phyloP scores from a whole-genome alignment of 1,140 invertebrate genomes.

The Caenorhabditis remanei region DNA sequence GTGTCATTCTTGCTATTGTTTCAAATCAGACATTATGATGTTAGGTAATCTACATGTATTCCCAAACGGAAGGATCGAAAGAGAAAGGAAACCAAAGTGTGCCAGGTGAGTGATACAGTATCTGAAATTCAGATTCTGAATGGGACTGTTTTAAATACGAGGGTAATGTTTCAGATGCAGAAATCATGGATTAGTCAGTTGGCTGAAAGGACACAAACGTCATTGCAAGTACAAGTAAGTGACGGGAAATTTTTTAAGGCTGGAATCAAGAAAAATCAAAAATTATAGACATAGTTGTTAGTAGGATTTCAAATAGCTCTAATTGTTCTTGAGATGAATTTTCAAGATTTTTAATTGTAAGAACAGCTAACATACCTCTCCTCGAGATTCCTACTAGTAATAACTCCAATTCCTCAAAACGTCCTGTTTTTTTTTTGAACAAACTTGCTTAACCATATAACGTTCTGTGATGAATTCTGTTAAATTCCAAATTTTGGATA shows the following conservation, averaged over 20 bases:
- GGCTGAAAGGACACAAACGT: slow-evolving; percentile 90
- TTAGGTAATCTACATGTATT: slow-evolving; percentile 44
- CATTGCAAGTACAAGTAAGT: slow-evolving; percentile 82
- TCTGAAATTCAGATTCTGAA: neutral
- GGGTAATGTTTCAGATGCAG: slow-evolving; percentile 81
- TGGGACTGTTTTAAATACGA: neutral
- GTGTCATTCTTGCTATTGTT: neutral
- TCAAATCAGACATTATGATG: neutral
- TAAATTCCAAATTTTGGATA: too few relatives aligned
- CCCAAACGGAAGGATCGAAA: slow-evolving; percentile 54
- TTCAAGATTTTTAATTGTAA: too few relatives aligned
- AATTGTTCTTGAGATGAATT: too few relatives aligned
- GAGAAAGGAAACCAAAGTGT: slow-evolving; percentile 83
- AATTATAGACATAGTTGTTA: too few relatives aligned
- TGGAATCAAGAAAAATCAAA: too few relatives aligned
- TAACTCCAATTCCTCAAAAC: too few relatives aligned
- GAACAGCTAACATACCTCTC: too few relatives aligned
- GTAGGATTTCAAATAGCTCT: too few relatives aligned
- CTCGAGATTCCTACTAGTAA: too few relatives aligned
- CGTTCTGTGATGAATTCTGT: too few relatives aligned
- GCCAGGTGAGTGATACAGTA: slow-evolving; percentile 78
- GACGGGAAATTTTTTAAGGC: neutral
- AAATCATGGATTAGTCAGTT: slow-evolving; percentile 87
- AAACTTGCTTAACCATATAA: too few relatives aligned
- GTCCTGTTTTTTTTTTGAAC: too few relatives aligned